Evolutionary conservation across 2,797 vertebrate genomes (phyloP), one percentile per base, ranked within the genome.

Genomic region (Gouania willdenowi): DNA sequence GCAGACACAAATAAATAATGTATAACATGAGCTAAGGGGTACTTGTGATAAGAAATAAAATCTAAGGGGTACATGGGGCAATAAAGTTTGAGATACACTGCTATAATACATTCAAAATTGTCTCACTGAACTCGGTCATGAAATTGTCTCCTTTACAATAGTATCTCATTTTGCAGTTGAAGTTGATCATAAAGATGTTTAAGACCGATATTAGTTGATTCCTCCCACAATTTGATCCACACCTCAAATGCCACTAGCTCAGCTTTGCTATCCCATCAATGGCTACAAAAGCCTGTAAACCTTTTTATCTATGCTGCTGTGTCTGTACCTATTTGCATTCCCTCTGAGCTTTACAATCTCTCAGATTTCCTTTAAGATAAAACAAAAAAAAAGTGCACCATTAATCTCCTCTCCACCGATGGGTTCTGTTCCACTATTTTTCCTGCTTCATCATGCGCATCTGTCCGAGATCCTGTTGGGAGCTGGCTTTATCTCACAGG

Each of bases 161-260:
- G n/a, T n/a, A n/a, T n/a, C n/a, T n/a, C n/a, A n/a, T n/a, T n/a
- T n/a, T n/a, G n/a, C n/a, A n/a, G n/a, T n/a, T n/a, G n/a, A 83
- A 81, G 71, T 66, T 63, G 46, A 48, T 55, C 65, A 81, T 76
- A 83, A 73, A 77, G 68, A 80, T 62, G 59, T 75, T 78, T 78
- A 81, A 81, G 76, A 76, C 47, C 77, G 77, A 71, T 83, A 64
- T 76, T 77, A 83, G 79, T 66, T 67, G 57, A 82, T 83, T 83
- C 60, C 52, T 66, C 26, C 47, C 29, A 63, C 69, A 82, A 75
- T 81, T 78, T 64, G 41, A 59, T 51, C 41, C 66, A 74, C 70
- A 72, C 67, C 55, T 68, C 71, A 77, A 70, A 63, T 63, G 28
- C 8, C 5, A 45, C 74, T 70, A 75, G 57, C 59, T 15, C 26